Conservation (phyloP, 64 coral and sea anemone species). For the Trachythela sp. region DNA sequence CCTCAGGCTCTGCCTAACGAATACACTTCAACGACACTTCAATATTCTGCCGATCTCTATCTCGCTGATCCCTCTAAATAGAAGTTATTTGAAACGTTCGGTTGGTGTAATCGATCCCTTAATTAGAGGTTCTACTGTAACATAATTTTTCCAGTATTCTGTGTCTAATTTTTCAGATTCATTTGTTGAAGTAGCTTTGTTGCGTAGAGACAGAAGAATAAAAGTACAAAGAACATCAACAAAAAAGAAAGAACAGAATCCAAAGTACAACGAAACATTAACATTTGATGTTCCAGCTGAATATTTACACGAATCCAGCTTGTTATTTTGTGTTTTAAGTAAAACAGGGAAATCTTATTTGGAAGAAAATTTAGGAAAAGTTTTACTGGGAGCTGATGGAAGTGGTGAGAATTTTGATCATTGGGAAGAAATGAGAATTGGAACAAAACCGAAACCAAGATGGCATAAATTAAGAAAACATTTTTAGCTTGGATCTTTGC, state of each 20-base stretch:
- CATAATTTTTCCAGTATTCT: neutral
- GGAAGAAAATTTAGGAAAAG: neutral
- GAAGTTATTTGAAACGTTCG: too few relatives aligned
- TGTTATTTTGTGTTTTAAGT: neutral
- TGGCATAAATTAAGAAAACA: conserved; percentile 24
- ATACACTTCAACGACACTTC: too few relatives aligned
- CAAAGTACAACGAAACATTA: neutral
- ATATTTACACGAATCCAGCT: neutral
- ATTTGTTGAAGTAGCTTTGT: neutral
- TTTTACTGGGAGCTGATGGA: neutral
- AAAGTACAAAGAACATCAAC: neutral
- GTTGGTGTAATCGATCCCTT: too few relatives aligned
- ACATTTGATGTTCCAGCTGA: conserved; percentile 12
- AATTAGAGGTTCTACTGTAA: neutral
- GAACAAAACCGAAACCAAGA: neutral
- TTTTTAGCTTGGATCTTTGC: neutral
- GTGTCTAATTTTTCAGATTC: neutral
- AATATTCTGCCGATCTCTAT: too few relatives aligned
- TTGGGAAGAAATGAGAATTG: conserved; percentile 7
- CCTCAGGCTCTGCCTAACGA: too few relatives aligned
- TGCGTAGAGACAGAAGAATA: neutral
- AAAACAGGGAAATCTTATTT: neutral
- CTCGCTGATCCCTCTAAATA: too few relatives aligned
- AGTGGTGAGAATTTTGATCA: conserved; percentile 11
- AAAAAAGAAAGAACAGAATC: neutral